Evolutionary conservation across 2,797 vertebrate genomes (phyloP), one percentile per base, ranked within the genome.

Genomic region (Gymnodraco acuticeps): DNA sequence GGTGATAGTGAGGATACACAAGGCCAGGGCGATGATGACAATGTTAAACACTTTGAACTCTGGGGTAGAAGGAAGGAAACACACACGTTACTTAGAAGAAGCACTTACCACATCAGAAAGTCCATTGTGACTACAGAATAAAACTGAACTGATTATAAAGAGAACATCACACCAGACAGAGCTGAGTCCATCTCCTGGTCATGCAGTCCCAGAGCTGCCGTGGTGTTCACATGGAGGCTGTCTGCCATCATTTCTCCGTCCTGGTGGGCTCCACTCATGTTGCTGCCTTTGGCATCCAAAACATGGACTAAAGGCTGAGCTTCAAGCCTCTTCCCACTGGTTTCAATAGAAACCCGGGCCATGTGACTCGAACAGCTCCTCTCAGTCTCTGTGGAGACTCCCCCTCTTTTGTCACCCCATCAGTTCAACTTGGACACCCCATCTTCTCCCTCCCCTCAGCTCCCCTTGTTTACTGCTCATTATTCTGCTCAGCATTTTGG

Each of bases 41-140:
- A 94, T 81, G 70, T 94, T 92, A 3, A 95, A 88, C 60, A 94
- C 82, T 81, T 83, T 91, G 66, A 92, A 83, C 55, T 92, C 95
- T 96, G 86, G 86, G 7, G 43, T 19, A 53, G 12, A 63, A 55
- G 42, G 54, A 64, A 63, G 62, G 38, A 62, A 65, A 55, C 33
- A 69, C 48, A 47, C 17, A 15, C 17, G 41, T 58, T 4, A 64
- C n/a, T 64, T 10, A 11, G 17, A 68, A 27, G 19, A 63, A 16
- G 20, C 17, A 59, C 11, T 6, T 19, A 54, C 33, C 33, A 23
- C 14, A 19, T 6, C 8, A 5, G 10, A 5, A 17, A 50, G 14
- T 61, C 2, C 8, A 45, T 6, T 2, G 31, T 43, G 42, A 3
- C 11, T 16, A 23, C 19, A 10, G 48, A 46, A 63, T 11, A 0